Evolutionary conservation across 2,797 vertebrate species (phyloP).

Genomic region (Darevskia mixta): DNA sequence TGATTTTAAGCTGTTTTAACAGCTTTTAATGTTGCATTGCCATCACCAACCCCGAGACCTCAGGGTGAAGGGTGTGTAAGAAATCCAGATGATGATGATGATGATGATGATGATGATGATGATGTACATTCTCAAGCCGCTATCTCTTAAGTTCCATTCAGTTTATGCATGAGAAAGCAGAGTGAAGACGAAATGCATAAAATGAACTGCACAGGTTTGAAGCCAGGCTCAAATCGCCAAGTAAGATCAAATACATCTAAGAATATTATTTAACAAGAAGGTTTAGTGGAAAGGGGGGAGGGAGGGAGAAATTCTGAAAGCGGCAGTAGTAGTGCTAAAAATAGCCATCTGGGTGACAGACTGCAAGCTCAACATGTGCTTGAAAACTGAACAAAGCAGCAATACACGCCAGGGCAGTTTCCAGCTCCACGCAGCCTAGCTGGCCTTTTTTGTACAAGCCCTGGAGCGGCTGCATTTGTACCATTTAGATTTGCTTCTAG

Average conservation of each 20-base stretch:
- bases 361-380: background rate
- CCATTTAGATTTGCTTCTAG: conserved; percentile 1
- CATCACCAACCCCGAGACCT: too few relatives aligned
- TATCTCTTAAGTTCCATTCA: background rate
- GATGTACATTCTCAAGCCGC: background rate
- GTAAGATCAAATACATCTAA: background rate
- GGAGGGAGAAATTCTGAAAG: conserved; percentile 17
- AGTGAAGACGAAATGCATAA: background rate
- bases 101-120: too few relatives aligned
- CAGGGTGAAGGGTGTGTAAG: too few relatives aligned
- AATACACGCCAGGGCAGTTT: background rate
- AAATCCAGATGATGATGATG: too few relatives aligned
- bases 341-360: conserved; percentile 11
- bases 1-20: too few relatives aligned
- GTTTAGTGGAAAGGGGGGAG: background rate
- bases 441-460: background rate
- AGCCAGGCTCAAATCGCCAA: background rate
- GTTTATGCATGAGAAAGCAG: background rate
- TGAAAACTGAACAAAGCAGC: conserved; percentile 6
- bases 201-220: background rate
- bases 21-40: too few relatives aligned
- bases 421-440: background rate
- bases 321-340: conserved; percentile 10
- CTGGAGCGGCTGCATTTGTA: background rate
- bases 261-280: conserved; percentile 10